Conservation (phyloP, 2,113 vertebrate species). For the Isichthys henryi region DNA sequence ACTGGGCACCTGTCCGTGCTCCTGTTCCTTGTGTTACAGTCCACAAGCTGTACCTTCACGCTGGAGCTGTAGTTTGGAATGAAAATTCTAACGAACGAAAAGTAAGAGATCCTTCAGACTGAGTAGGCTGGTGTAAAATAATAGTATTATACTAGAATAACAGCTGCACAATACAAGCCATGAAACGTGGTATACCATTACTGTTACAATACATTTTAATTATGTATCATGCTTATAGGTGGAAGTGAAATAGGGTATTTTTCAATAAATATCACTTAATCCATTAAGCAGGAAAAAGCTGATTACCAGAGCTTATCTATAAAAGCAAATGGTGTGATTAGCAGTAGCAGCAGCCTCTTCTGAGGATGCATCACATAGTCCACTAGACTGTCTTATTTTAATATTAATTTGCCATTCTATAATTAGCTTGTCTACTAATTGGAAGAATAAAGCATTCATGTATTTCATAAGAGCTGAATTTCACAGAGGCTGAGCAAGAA, state of each 20-base stretch:
- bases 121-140: not conserved
- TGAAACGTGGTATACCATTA: not conserved
- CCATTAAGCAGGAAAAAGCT: not conserved
- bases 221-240: not conserved
- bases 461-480: constrained; percentile 28
- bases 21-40: constrained; percentile 67
- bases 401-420: constrained; percentile 12
- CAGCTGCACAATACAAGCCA: not conserved
- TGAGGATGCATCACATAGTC: not conserved
- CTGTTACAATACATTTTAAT: not conserved
- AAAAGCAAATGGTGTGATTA: not conserved
- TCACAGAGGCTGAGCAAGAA: constrained; percentile 5
- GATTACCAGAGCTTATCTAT: not conserved
- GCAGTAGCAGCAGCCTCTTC: not conserved
- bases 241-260: not conserved
- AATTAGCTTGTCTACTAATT: constrained; percentile 32
- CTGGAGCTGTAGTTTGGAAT: constrained; percentile 86
- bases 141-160: not conserved
- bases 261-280: not conserved
- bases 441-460: constrained; percentile 34
- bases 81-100: constrained; percentile 71
- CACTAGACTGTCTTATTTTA: not conserved
- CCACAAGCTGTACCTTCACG: constrained; percentile 78
- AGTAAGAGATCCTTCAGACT: constrained; percentile 14
- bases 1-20: constrained; percentile 70